A percentile compares a stretch with the other conserved stretches of the same genome.
phyloP scores from a whole-genome alignment of 1,140 invertebrate genomes.

The Drosophila persimilis region DNA sequence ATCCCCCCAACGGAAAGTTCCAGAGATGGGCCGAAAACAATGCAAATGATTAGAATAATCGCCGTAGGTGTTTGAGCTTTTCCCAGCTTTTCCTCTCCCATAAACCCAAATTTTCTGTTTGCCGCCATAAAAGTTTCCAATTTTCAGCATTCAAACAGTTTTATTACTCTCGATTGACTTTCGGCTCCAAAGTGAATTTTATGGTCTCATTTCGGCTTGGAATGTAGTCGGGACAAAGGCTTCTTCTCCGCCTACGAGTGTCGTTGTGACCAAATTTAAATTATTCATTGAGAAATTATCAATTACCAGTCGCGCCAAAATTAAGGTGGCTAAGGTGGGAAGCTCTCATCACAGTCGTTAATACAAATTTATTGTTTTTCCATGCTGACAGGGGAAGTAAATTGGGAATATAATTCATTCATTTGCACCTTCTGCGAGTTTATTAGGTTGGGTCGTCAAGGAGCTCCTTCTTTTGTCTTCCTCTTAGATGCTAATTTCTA shows the following conservation, averaged over 20 bases:
- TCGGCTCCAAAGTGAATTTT: conserved; percentile 52
- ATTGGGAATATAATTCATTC: conserved; percentile 37
- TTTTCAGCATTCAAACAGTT: conserved; percentile 31
- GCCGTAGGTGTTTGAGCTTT: conserved; percentile 58
- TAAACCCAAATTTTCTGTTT: conserved; percentile 48
- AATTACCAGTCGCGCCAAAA: conserved; percentile 32
- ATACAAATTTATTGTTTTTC: conserved; percentile 47
- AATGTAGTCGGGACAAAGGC: neutral
- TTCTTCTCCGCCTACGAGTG: neutral
- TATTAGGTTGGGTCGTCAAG: neutral
- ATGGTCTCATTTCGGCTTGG: conserved; percentile 11
- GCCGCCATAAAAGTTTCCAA: conserved; percentile 41
- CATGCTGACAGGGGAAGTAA: conserved; percentile 22
- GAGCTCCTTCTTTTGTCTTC: neutral
- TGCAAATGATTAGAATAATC: conserved; percentile 78
- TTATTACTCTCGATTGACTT: conserved; percentile 55
- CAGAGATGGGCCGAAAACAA: conserved; percentile 36
- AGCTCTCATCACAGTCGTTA: conserved; percentile 9
- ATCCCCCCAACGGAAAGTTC: conserved; percentile 3
- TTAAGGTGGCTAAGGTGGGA: neutral
- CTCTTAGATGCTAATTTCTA: conserved; percentile 42
- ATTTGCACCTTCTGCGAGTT: conserved; percentile 11
- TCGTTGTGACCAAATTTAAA: conserved; percentile 2
- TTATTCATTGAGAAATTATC: conserved; percentile 47
- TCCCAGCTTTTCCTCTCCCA: conserved; percentile 29